Base-by-base conservation (phyloP, 1,140 invertebrate species). In the Aplysia californica region DNA sequence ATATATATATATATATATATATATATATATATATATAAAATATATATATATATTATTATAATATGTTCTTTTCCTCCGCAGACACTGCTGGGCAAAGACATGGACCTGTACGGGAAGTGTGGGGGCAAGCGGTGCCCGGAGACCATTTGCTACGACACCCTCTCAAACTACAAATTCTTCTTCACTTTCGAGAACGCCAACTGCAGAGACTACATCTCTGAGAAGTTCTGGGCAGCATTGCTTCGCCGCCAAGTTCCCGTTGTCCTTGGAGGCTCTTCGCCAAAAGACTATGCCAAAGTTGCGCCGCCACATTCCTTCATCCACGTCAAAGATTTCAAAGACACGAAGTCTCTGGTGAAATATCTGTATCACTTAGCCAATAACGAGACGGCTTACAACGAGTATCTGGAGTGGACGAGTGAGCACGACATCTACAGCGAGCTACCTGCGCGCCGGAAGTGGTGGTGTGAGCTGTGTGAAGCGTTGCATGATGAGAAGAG, bases 251-350 rank as follows among this genome's bases (percentile, higher is more conserved):
- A 85, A 35, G 81, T 88, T 61, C 87, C 87, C 1, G 82, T 88
- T 3, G 86, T 86, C 0, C 70, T 81, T 21, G 85, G 86, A 61
- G 83, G 81, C 41, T 31, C 20, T 23, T 91, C 91, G 0, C 88
- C 89, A 71, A 75, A 81, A 36, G 75, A 79, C 50, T 79, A 76
- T 44, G 1, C 36, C 6, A 79, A 79, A 41, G 36, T 83, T 6
- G 84, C 85, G 1, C 86, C 86, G 18, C 88, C 95, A 80, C 93
- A 96, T 81, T 97, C 96, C 0, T 95, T 92, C 87, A 96, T 99
- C 36, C 97, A 99, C 90, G 95, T 98, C 1, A 96, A 98, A 84
- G 96, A 99, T 87, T 99, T 98, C 87, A 93, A 93, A 2, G 94
- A 94, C 15, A 94, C 96, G 0, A 93, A 94, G 81, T 93, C 95